These are phyloP conservation scores for Chloroceryle amazona DNA, from an alignment of 2,797 vertebrate species.

Conservation along the genomic window DNA sequence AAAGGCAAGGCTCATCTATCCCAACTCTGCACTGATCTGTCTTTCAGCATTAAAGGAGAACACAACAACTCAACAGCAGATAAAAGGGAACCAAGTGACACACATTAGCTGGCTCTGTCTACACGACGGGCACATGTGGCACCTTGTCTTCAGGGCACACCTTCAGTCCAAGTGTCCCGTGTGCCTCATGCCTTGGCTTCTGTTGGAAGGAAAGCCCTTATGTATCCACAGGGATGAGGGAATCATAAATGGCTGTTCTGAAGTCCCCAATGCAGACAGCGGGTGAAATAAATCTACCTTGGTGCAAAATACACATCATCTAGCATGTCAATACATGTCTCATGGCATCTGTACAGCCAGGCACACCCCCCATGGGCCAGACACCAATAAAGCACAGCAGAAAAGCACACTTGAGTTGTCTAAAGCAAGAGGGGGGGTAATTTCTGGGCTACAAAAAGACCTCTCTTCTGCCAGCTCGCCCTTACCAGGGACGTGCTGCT, in stretches of 20 bases:
- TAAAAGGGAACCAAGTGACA: not conserved
- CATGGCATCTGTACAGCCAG: not conserved
- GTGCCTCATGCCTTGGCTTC: not conserved
- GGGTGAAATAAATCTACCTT: not conserved
- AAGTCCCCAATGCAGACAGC: not conserved
- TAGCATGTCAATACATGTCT: not conserved
- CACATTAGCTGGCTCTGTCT: not conserved
- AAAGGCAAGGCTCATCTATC: not conserved
- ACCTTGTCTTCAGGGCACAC: not conserved
- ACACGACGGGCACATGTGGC: not conserved
- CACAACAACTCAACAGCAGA: not conserved
- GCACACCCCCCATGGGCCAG: not conserved
- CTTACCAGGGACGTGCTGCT: not conserved
- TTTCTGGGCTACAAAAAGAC: not conserved
- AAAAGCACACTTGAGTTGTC: too few relatives aligned
- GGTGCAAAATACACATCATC: not conserved
- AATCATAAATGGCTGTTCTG: not conserved
- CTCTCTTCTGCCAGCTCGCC: not conserved
- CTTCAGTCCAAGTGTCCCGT: not conserved
- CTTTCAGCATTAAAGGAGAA: not conserved
- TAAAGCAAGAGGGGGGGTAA: too few relatives aligned
- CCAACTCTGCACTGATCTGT: not conserved
- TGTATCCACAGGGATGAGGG: not conserved
- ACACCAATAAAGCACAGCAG: not conserved
- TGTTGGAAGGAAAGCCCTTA: not conserved